A percentile compares a stretch with the other conserved stretches of the same genome.
These are phyloP conservation scores for Sigmodon hispidus DNA, from an alignment of 2,113 vertebrate genomes.

Conservation along the genomic window DNA sequence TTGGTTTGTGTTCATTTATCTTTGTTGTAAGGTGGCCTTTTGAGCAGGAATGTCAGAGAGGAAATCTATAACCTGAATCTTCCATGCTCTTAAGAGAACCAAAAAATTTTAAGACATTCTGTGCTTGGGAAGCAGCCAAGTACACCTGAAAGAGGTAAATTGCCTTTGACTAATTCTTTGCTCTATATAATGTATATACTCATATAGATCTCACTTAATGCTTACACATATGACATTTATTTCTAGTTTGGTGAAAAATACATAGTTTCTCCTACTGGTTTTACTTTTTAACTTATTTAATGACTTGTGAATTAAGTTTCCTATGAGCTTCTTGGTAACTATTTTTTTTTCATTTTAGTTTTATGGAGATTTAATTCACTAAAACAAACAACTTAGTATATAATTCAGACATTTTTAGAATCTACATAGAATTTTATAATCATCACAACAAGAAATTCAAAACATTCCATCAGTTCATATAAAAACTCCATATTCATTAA, in stretches of 20 bases:
- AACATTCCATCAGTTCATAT: neutral
- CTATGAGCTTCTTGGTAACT: slow-evolving; percentile 17
- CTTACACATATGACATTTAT: neutral
- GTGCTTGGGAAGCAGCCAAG: slow-evolving; percentile 27
- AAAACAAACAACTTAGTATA: slow-evolving; percentile 1
- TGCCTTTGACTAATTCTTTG: neutral
- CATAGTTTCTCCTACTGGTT: neutral
- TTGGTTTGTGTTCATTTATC: neutral
- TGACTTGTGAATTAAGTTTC: slow-evolving; percentile 3
- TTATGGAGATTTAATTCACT: slow-evolving; percentile 22
- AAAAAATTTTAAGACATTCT: neutral
- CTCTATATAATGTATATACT: neutral
- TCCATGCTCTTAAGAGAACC: neutral
- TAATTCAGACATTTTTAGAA: neutral
- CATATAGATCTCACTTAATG: neutral
- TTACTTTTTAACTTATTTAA: neutral
- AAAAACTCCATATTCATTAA: neutral
- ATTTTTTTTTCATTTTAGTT: slow-evolving; percentile 33
- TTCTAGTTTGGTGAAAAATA: slow-evolving; percentile 14
- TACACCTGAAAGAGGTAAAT: neutral
- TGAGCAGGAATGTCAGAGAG: neutral
- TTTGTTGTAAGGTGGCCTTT: neutral
- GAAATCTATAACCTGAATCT: neutral
- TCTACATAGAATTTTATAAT: neutral
- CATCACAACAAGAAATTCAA: neutral